Base-by-base conservation (phyloP, 2,797 vertebrate species). In the Oryzias dopingdopingensis region DNA sequence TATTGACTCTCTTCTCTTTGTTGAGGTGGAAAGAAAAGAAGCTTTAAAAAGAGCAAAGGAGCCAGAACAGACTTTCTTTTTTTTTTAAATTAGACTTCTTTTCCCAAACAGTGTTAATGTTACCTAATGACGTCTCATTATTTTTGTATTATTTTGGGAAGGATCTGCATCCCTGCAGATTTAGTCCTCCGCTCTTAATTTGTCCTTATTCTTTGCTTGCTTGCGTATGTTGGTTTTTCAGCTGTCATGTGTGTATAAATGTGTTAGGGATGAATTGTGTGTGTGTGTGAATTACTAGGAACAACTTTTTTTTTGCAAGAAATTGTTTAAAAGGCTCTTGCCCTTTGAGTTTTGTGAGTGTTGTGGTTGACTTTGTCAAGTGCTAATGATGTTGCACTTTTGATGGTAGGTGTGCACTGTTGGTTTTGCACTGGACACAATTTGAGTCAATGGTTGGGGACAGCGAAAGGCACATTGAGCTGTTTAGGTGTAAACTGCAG, bases 361-460 rank as follows among this genome's bases (percentile, higher is more conserved):
- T 61, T 55, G 55, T 68, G 52, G 43, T 52, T n/a, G 54, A 67
- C 44, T 60, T 71, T 58, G 44, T 71, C 16, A n/a, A 54, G 42
- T 60, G 37, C 59, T 3, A 52, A 56, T 42, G 58, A 44, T 37
- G 17, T 52, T 70, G 55, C 10, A 14, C 46, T 6, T 57, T 47
- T 53, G 59, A 53, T 6, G 63, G 46, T 22, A 3, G 58, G 46
- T 68, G 32, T 47, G 47, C 57, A 46, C 52, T 67, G 53, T 57
- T 52, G 53, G 58, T 70, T 76, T 74, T 41, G 63, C 68, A 65
- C 56, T 79, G 69, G 71, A 79, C 62, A 65, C 61, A 56, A 64
- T 74, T 64, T 76, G 79, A 81, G 73, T 84, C 75, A 76, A 68
- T 73, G 66, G 65, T 60, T 48, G 72, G 70, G 61, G 70, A 67